These are phyloP conservation scores for Porites lobata DNA, from an alignment of 92 coral and sea anemone genomes.

Conservation along the genomic window DNA sequence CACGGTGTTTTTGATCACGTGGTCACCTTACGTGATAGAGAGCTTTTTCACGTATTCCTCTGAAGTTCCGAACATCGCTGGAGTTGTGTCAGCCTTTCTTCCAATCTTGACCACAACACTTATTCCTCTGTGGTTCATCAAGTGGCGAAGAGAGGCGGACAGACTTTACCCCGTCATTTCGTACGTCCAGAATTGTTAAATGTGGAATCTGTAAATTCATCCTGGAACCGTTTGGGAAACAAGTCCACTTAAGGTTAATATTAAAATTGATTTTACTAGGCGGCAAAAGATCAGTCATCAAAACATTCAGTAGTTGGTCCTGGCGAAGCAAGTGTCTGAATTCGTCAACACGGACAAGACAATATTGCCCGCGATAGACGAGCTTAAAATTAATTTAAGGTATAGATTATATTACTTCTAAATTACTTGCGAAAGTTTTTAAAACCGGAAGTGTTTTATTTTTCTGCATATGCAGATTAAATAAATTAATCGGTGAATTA, in stretches of 20 bases:
- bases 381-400: not conserved
- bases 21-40: slow-evolving; percentile 96
- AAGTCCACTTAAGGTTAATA: not conserved
- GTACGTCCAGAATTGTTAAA: slow-evolving; percentile 46
- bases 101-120: slow-evolving; percentile 94
- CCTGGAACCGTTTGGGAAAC: not conserved
- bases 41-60: slow-evolving; percentile 87
- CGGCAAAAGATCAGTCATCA: not conserved
- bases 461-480: not conserved
- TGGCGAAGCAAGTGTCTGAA: too few species aligned
- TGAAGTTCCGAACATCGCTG: slow-evolving; percentile 87
- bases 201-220: too few species aligned
- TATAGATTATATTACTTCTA: not conserved
- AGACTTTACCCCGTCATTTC: slow-evolving; percentile 1
- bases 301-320: too few species aligned
- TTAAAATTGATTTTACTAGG: not conserved
- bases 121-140: slow-evolving; percentile 90
- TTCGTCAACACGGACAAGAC: not conserved
- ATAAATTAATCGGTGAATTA: not conserved
- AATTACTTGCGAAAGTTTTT: not conserved
- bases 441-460: not conserved
- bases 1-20: slow-evolving; percentile 88
- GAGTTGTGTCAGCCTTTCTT: slow-evolving; percentile 91
- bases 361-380: not conserved
- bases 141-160: slow-evolving; percentile 81